A percentile compares a stretch with the other conserved stretches of the same genome.
Evolutionary conservation across 2,888 invertebrate genomes (phyloP).

Genomic region (Dynastes maya): DNA sequence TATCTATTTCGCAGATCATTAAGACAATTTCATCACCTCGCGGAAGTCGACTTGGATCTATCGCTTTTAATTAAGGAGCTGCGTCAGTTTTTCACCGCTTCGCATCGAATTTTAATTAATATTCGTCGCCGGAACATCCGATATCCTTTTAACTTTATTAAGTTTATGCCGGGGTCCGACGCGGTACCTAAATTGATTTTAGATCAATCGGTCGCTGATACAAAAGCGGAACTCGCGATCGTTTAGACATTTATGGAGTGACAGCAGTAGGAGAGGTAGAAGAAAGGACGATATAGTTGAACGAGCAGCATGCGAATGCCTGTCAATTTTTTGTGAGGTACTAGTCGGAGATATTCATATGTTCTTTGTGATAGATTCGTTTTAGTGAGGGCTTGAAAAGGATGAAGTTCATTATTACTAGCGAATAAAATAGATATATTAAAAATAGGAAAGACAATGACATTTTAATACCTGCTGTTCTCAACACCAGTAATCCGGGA

Average conservation of each 20-base stretch:
- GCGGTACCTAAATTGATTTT: constrained; percentile 10
- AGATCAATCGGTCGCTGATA: not conserved
- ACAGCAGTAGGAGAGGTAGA: not conserved
- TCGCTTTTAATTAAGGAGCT: constrained; percentile 20
- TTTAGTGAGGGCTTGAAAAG: not conserved
- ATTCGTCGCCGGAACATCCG: constrained; percentile 22
- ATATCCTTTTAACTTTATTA: constrained; percentile 32
- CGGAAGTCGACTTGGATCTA: not conserved
- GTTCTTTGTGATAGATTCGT: not conserved
- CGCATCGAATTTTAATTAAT: constrained; percentile 28
- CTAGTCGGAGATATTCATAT: not conserved
- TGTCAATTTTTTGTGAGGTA: constrained; percentile 9
- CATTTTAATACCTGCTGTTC: not conserved
- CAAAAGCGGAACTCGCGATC: not conserved
- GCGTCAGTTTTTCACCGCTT: constrained; percentile 16
- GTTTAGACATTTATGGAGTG: not conserved
- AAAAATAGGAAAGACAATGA: not conserved
- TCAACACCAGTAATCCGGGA: too few species aligned
- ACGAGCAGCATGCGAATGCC: not conserved
- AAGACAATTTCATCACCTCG: constrained; percentile 2
- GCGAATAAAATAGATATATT: too few species aligned
- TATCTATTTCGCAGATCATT: constrained; percentile 7
- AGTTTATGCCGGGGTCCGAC: not conserved
- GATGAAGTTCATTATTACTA: too few species aligned
- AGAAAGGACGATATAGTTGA: not conserved